Evolutionary conservation across 2,113 vertebrate genomes (phyloP).

Genomic region (Synodontis membranacea): DNA sequence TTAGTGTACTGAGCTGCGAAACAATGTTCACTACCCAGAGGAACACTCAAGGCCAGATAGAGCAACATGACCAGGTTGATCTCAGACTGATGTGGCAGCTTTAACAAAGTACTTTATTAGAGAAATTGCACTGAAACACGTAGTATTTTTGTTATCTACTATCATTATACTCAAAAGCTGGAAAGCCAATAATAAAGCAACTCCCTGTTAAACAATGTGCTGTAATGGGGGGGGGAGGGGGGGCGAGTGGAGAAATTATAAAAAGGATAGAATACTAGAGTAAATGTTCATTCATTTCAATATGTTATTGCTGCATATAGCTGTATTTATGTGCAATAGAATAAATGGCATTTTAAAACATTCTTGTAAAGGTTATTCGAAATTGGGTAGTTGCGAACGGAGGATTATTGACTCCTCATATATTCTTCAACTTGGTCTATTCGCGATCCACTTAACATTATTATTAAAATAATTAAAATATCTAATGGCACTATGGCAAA

Average conservation of each 20-base stretch:
- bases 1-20: conserved; percentile 20
- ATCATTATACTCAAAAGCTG: neutral
- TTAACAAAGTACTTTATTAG: neutral
- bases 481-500: neutral
- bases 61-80: neutral
- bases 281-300: neutral
- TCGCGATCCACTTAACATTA: neutral
- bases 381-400: neutral
- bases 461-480: neutral
- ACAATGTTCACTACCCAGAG: conserved; percentile 11
- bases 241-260: neutral
- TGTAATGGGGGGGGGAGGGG: too few species aligned
- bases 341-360: neutral
- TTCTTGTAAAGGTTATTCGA: neutral
- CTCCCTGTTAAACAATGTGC: too few species aligned
- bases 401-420: neutral
- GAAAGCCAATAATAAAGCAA: neutral
- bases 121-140: neutral
- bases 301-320: neutral
- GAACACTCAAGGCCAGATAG: conserved; percentile 1
- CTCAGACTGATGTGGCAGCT: neutral
- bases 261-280: neutral
- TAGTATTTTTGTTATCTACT: neutral
- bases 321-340: neutral
- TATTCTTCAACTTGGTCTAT: neutral